These are phyloP conservation scores for Morus bassanus DNA, from an alignment of 2,797 vertebrate species.

Conservation along the genomic window DNA sequence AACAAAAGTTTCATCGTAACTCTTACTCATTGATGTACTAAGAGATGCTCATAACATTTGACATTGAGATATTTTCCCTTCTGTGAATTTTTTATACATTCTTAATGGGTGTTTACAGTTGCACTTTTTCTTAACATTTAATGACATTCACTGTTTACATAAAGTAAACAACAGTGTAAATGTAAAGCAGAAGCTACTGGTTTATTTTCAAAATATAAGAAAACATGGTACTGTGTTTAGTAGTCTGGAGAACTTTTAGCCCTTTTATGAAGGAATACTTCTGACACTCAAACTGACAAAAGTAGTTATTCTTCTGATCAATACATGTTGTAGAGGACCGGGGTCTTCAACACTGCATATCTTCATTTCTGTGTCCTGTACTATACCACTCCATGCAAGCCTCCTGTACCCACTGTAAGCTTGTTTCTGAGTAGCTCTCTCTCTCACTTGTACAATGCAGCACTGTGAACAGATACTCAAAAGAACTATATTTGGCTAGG, in stretches of 20 bases:
- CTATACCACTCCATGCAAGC: neutral
- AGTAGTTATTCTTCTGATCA: neutral
- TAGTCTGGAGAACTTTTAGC: neutral
- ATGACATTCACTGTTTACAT: neutral
- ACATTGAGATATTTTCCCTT: neutral
- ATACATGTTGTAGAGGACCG: neutral
- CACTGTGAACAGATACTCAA: neutral
- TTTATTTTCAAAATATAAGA: neutral
- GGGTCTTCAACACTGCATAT: neutral
- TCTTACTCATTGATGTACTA: neutral
- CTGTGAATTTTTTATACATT: neutral
- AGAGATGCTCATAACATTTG: neutral
- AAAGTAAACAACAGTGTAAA: neutral
- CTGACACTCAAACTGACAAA: neutral
- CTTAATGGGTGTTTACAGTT: neutral
- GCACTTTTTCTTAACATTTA: neutral
- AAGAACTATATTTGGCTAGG: neutral
- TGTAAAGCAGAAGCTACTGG: neutral
- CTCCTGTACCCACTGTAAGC: neutral
- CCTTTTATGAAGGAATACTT: neutral
- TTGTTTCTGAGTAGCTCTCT: neutral
- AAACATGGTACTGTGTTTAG: neutral
- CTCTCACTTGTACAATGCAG: neutral
- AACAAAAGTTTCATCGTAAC: neutral
- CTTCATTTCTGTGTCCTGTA: neutral